phyloP scores from a whole-genome alignment of 1,140 invertebrate species.

The Conopomorpha cramerella region DNA sequence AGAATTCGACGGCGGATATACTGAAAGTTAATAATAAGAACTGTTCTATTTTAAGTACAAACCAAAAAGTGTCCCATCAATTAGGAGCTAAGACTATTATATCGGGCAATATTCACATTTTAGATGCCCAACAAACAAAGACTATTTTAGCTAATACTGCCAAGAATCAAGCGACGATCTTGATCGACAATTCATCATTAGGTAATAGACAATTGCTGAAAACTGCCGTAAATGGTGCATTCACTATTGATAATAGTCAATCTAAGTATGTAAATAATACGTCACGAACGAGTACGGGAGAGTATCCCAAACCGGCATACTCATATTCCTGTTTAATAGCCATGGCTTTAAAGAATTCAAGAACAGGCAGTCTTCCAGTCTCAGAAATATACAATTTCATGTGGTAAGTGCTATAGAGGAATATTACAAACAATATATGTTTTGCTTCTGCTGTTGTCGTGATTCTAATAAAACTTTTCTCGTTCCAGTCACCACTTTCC shows the following conservation, averaged over 20 bases:
- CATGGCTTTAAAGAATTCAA: slow-evolving; percentile 95
- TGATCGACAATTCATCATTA: slow-evolving; percentile 53
- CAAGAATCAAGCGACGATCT: slow-evolving; percentile 53
- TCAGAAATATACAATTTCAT: slow-evolving; percentile 99
- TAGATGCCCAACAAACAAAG: slow-evolving; percentile 55
- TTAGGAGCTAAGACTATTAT: slow-evolving; percentile 57
- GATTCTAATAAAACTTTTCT: slow-evolving; percentile 16
- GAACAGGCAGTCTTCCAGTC: slow-evolving; percentile 91
- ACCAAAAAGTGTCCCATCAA: slow-evolving; percentile 45
- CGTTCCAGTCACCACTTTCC: slow-evolving; percentile 92
- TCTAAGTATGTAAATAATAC: slow-evolving; percentile 47
- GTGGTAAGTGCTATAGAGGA: slow-evolving; percentile 79
- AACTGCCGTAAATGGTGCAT: slow-evolving; percentile 35
- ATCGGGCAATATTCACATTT: slow-evolving; percentile 58
- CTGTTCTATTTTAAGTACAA: slow-evolving; percentile 54
- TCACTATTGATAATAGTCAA: slow-evolving; percentile 47
- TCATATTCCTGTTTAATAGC: slow-evolving; percentile 98
- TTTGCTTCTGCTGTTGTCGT: background rate
- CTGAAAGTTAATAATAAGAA: slow-evolving; percentile 52
- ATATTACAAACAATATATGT: too few species aligned
- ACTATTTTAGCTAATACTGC: slow-evolving; percentile 54
- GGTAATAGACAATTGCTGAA: slow-evolving; percentile 54
- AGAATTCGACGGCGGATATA: slow-evolving; percentile 40
- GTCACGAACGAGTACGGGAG: slow-evolving; percentile 68
- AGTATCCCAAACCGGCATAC: slow-evolving; percentile 94